Evolutionary conservation across 1,140 invertebrate genomes (phyloP).

Genomic region (Drosophila elegans): DNA sequence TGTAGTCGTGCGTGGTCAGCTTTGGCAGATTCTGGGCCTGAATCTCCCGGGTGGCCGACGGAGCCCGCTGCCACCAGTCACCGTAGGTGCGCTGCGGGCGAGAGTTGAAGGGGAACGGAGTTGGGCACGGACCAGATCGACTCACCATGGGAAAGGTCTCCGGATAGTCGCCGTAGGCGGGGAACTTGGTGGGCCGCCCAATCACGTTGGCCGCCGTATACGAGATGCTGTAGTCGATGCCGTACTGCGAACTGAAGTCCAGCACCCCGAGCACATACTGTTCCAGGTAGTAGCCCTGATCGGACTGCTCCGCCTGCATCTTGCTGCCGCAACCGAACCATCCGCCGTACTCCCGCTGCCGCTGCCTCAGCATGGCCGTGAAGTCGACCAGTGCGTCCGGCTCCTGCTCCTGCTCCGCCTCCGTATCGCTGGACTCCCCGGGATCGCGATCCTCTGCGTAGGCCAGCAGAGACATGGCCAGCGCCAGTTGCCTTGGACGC

Average conservation of each 20-base stretch:
- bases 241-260: slow-evolving; percentile 96
- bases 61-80: slow-evolving; percentile 93
- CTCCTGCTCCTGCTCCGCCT: slow-evolving; percentile 21
- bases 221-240: slow-evolving; percentile 93
- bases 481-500: slow-evolving; percentile 13
- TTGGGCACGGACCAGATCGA: slow-evolving; percentile 34
- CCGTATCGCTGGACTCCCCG: slow-evolving; percentile 40
- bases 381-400: slow-evolving; percentile 68
- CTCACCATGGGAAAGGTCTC: slow-evolving; percentile 94
- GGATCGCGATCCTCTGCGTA: not conserved
- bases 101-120: not conserved
- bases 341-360: slow-evolving; percentile 22
- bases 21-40: slow-evolving; percentile 90
- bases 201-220: slow-evolving; percentile 94
- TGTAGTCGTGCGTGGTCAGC: slow-evolving; percentile 92
- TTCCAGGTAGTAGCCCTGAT: slow-evolving; percentile 85
- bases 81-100: slow-evolving; percentile 93
- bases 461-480: slow-evolving; percentile 62
- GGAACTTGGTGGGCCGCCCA: slow-evolving; percentile 93
- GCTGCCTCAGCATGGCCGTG: slow-evolving; percentile 50
- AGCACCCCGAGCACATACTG: slow-evolving; percentile 90
- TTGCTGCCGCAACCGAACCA: slow-evolving; percentile 37
- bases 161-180: slow-evolving; percentile 95
- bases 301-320: slow-evolving; percentile 26
- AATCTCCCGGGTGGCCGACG: slow-evolving; percentile 89